Base-by-base conservation (phyloP, 2,113 vertebrate genomes). In the Blennius ocellaris region DNA sequence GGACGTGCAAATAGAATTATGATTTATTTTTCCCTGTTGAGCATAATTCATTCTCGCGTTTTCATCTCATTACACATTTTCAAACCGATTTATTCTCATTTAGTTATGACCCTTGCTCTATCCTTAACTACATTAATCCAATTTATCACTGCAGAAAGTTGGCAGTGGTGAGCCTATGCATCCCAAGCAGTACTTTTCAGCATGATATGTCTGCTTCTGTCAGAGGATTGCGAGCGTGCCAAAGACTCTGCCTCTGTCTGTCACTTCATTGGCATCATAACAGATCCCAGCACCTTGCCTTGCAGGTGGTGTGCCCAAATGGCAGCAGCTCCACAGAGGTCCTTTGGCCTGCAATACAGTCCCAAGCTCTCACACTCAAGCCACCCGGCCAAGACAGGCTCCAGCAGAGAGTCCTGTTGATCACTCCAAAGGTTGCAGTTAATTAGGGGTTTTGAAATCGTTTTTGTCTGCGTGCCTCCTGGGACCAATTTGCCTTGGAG, bases 301-400 rank as follows among this genome's bases (percentile, higher is more conserved):
- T 60, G 54, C 65, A 66, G 73, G 65, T 60, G 65, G 69, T 67
- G 49, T 53, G 48, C 39, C 67, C 69, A 78, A 74, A 82, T 79
- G 75, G 67, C 53, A 62, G 16, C 55, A 47, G 76, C 55, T 62
- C 44, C 41, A 38, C 11, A 6, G 39, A 12, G 59, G 21, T 58
- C 37, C 16, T 15, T 11, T 45, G 50, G 60, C 41, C 56, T 44
- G 40, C 7, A 0, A 5, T 53, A 43, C 36, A 73, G 49, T 69
- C 55, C 44, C 49, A 70, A 36, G 47, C 14, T 48, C 50, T 69
- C 61, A 50, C 12, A 14, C 12, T 76, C 47, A 69, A 57, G 12
- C 36, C 40, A 15, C 8, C 38, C 1, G 43, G 47, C 49, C 11
- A 51, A 60, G 50, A 59, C n/a, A 6, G 14, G 51, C 45, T 66